A percentile compares a stretch with the other conserved stretches of the same genome.
Conservation (phyloP, 2,797 vertebrate genomes). For the Momotus momota region DNA sequence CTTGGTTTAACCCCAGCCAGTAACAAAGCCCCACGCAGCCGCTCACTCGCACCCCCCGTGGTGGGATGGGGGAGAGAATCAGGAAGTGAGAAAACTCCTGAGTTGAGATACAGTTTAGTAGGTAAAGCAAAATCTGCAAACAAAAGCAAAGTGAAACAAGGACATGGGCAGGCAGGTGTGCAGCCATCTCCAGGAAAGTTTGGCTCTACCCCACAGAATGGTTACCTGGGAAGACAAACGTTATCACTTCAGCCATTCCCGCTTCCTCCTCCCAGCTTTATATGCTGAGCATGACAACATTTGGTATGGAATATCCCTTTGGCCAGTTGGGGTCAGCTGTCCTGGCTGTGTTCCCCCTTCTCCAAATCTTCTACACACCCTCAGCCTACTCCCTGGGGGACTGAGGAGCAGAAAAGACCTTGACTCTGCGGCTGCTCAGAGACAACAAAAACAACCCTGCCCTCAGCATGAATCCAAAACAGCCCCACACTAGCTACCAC, state of each 20-base stretch:
- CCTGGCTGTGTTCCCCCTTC: neutral
- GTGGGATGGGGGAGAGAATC: neutral
- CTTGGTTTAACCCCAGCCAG: neutral
- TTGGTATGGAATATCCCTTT: neutral
- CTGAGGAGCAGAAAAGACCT: no score
- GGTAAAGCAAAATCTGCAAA: neutral
- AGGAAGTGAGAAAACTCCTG: neutral
- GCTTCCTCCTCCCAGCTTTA: neutral
- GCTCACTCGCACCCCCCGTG: rapidly evolving
- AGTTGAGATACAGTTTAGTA: neutral
- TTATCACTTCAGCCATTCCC: neutral
- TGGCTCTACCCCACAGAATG: neutral
- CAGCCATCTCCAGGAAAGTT: neutral
- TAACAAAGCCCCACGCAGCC: neutral
- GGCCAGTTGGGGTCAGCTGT: neutral
- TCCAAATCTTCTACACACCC: neutral
- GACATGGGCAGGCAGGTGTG: neutral
- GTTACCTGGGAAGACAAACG: neutral
- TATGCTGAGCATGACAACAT: neutral
- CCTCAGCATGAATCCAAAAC: neutral
- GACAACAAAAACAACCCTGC: neutral
- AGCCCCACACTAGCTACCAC: neutral
- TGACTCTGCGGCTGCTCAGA: neutral
- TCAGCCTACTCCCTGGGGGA: neutral
- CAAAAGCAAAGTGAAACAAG: neutral